These are phyloP conservation scores for Indicator indicator DNA, from an alignment of 2,113 vertebrate genomes.

Conservation along the genomic window DNA sequence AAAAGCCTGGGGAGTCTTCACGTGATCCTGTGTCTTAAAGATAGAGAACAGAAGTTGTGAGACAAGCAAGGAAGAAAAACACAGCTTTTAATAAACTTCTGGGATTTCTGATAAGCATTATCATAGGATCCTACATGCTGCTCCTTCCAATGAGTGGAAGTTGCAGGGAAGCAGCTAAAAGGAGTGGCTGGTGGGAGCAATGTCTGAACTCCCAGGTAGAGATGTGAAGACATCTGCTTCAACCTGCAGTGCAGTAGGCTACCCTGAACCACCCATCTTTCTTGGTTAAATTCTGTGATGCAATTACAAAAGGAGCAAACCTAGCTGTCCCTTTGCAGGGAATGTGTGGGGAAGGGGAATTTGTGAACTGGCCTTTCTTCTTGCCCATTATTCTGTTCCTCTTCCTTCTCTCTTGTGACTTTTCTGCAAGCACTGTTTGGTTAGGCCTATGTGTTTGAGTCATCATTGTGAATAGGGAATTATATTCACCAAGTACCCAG, in stretches of 20 bases:
- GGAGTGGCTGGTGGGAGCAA: background rate
- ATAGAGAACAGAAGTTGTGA: background rate
- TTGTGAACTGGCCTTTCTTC: background rate
- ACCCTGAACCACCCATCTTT: background rate
- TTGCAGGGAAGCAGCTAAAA: background rate
- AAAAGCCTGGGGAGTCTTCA: slow-evolving; percentile 13
- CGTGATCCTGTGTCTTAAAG: background rate
- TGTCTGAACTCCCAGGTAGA: background rate
- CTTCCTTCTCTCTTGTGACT: background rate
- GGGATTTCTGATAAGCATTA: background rate
- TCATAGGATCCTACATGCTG: background rate
- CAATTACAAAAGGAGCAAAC: background rate
- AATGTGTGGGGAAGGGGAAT: background rate
- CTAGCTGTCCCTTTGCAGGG: background rate
- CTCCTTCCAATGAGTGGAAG: background rate
- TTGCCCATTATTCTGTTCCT: background rate
- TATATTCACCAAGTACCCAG: slow-evolving; percentile 5
- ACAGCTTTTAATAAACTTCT: background rate
- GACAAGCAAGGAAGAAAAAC: background rate
- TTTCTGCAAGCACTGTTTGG: background rate
- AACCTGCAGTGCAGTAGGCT: background rate
- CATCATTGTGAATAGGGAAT: slow-evolving; percentile 45
- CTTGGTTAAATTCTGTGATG: background rate
- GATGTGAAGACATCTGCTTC: background rate
- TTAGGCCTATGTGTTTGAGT: slow-evolving; percentile 49